phyloP scores from a whole-genome alignment of 2,888 invertebrate species.

The Drosophila mimica region DNA sequence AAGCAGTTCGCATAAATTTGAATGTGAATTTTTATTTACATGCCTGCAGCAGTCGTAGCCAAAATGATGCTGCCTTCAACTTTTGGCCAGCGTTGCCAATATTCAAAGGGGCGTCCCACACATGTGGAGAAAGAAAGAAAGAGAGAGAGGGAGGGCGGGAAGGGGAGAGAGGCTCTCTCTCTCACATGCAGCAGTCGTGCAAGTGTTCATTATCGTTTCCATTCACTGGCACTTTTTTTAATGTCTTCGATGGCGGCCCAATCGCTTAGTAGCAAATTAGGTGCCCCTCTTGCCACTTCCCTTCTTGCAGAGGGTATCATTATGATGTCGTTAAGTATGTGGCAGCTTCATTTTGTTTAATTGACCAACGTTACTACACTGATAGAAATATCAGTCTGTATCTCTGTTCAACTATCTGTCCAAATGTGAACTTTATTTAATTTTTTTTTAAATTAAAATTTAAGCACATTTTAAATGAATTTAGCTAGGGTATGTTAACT shows the following conservation, averaged over 20 bases:
- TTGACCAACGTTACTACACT: neutral
- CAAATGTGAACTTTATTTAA: neutral
- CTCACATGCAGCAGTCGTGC: neutral
- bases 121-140: neutral
- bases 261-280: constrained; percentile 69
- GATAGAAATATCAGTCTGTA: neutral
- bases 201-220: constrained; percentile 64
- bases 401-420: neutral
- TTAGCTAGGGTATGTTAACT: neutral
- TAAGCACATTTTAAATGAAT: neutral
- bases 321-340: neutral
- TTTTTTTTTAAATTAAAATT: neutral
- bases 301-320: neutral
- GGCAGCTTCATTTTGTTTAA: fast-evolving
- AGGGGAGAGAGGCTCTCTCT: neutral
- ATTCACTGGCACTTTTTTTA: constrained; percentile 52
- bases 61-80: constrained; percentile 20
- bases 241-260: constrained; percentile 57
- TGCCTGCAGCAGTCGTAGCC: constrained; percentile 27
- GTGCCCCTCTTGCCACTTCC: neutral
- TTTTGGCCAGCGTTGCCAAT: constrained; percentile 35
- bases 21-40: constrained; percentile 53
- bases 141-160: neutral
- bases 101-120: constrained; percentile 17
- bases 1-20: constrained; percentile 57